Base-by-base conservation (phyloP, 2,797 vertebrate genomes). In the Furcifer pardalis region DNA sequence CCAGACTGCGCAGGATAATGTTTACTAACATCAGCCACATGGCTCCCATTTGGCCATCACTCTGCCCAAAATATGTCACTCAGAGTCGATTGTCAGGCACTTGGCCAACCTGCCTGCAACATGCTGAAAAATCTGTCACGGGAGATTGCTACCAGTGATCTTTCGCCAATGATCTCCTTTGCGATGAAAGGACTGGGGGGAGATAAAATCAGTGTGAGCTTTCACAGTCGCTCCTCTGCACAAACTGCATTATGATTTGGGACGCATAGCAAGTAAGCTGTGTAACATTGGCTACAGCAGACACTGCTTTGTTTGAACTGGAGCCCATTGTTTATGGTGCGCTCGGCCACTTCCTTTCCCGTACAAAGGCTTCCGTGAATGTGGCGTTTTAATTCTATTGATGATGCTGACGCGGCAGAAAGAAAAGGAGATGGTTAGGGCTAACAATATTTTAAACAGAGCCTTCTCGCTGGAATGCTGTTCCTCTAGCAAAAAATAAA, bases 11-110 rank as follows among this genome's bases (percentile, higher is more conserved):
- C 96, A 86, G 96, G 97, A 97, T 97, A 94, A 93, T 98, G 98
- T 99, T 98, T 98, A 98, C 98, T 96, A 98, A 98, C 98, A 98
- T 94, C 94, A 90, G 96, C 96, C 97, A 96, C 97, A 97, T 96
- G 96, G 97, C 96, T 96, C 93, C 94, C 93, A 92, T 94, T 94
- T 90, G 82, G 86, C 83, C 23, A 56, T 46, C 23, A 87, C 92
- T 91, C 93, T 95, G 97, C 97, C 97, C 97, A 97, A 97, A 96
- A 97, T 96, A 95, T 97, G 97, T 96, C 97, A 97, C 95, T 94
- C 95, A 88, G 60, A 85, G 93, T 78, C 56, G 86, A 92, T 94
- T 94, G 94, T 90, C 92, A 93, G 95, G 96, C 96, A 94, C 66
- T 89, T 88, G 89, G 96, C 96, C 96, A 94, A 94, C 90, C 91